Conservation (phyloP, 2,113 vertebrate species). For the Microtus richardsoni region DNA sequence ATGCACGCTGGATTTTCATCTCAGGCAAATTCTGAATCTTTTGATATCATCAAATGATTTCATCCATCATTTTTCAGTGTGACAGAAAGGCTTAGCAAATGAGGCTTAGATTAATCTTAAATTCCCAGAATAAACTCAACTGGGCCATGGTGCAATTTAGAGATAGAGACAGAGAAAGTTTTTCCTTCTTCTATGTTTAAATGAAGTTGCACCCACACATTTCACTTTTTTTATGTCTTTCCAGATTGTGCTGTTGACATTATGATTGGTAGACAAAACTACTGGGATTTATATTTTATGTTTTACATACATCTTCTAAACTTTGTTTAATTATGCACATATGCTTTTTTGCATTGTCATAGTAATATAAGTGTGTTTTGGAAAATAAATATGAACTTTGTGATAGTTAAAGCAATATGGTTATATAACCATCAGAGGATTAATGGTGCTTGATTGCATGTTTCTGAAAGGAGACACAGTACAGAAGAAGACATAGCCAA, state of each 20-base stretch:
- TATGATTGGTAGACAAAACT: neutral
- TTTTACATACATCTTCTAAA: neutral
- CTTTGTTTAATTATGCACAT: neutral
- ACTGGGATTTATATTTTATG: neutral
- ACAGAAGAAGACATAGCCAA: neutral
- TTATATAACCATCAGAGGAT: neutral
- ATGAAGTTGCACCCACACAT: neutral
- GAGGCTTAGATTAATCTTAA: neutral
- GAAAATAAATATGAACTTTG: conserved; percentile 1
- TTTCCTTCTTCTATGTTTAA: neutral
- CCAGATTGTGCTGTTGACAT: neutral
- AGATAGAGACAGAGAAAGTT: neutral
- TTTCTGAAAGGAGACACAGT: neutral
- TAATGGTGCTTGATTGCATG: neutral
- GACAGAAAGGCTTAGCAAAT: neutral
- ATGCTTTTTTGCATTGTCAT: neutral
- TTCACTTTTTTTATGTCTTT: neutral
- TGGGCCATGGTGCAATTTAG: neutral
- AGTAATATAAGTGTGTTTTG: too few species aligned
- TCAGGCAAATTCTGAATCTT: neutral
- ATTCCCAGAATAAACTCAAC: neutral
- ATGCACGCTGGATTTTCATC: neutral
- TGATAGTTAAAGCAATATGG: neutral
- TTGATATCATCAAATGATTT: neutral
- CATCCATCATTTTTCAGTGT: neutral